Base-by-base conservation (phyloP, 2,797 vertebrate genomes). In the Sciaenops ocellatus region DNA sequence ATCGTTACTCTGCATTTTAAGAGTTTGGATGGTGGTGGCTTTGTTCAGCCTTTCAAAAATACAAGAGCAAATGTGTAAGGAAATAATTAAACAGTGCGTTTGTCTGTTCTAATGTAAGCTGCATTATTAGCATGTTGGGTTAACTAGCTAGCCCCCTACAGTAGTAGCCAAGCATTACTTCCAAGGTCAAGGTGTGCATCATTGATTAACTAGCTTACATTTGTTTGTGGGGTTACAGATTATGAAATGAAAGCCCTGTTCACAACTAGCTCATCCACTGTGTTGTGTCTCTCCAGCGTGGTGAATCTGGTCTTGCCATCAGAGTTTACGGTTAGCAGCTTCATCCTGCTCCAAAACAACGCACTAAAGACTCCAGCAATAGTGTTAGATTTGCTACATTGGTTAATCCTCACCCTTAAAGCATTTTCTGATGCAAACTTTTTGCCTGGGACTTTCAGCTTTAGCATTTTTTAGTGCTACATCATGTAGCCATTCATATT, bases 101-200 rank as follows among this genome's bases (percentile, higher is more conserved):
- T 28, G 7, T 69, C 4, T 34, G 47, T n/a, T 71, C 13, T 41
- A 57, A 50, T 13, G 7, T 67, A 46, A 61, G 34, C 47, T 73
- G 20, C 38, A 62, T 18, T 24, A 30, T 66, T 70, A 69, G 17
- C 30, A 69, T 82, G 38, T 67, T 5, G 11, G 24, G 41, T 16
- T 47, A 34, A 63, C 54, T 13, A 56, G 55, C 42, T 71, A 38
- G 60, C 54, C 0, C 16, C 0, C 55, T 46, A 54, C 26, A 63
- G 55, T 6, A 18, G 41, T 70, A 76, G 55, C 12, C 3, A 0
- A 30, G 13, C 41, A 38, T 5, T 57, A 2, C 34, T 52, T 71
- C 16, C 30, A 55, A 46, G 42, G 38, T 65, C 46, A 78, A 50
- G 28, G n/a, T 41, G 30, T 51, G 56, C 16, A 26, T 28, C 8